phyloP scores from a whole-genome alignment of 2,888 invertebrate species.

The Cataglyphis albicans region DNA sequence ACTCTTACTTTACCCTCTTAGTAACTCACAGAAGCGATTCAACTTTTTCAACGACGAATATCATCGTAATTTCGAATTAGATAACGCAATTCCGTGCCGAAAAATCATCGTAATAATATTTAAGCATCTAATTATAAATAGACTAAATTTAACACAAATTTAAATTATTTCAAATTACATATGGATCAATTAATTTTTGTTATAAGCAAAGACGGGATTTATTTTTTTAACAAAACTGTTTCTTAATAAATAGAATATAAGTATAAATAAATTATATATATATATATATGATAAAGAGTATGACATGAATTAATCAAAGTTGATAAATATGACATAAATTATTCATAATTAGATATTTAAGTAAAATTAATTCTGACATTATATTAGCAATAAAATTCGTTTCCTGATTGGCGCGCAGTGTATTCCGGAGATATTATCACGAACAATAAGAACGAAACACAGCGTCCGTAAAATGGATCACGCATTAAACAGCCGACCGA shows the following conservation, averaged over 20 bases:
- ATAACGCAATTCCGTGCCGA: neutral
- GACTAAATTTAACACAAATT: neutral
- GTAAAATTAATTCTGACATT: neutral
- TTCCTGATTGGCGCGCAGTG: neutral
- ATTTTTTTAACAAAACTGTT: neutral
- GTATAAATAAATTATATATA: too few species aligned
- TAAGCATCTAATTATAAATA: neutral
- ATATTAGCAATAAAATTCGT: slow-evolving; percentile 22
- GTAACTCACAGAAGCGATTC: slow-evolving; percentile 12
- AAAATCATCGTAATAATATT: neutral
- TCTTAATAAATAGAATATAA: neutral
- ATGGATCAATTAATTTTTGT: neutral
- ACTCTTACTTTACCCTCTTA: slow-evolving; percentile 6
- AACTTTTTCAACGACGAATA: slow-evolving; percentile 24
- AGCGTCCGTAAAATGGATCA: slow-evolving; percentile 12
- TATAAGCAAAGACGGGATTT: neutral
- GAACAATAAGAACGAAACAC: slow-evolving; percentile 25
- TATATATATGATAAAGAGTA: neutral
- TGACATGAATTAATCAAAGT: neutral
- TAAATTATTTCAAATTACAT: neutral
- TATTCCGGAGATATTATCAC: slow-evolving; percentile 8
- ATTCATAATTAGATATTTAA: neutral
- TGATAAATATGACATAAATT: neutral
- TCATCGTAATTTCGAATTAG: neutral
- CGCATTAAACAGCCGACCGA: slow-evolving; percentile 25